Evolutionary conservation across 1,140 invertebrate genomes (phyloP).

Genomic region (Brachionus calyciflorus): DNA sequence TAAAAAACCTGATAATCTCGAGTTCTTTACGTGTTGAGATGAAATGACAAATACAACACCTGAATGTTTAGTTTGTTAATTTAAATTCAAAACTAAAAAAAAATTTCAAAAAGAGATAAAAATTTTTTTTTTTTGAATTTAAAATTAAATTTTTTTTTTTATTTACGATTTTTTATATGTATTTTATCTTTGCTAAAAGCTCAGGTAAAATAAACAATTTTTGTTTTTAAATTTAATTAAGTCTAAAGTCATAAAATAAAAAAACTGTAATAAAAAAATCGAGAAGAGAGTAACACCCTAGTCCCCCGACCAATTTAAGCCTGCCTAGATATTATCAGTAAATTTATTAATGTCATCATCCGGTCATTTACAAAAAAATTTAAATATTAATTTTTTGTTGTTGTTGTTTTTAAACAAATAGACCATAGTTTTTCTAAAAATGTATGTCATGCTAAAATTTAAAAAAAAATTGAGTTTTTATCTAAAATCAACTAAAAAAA

Average conservation of each 20-base stretch:
- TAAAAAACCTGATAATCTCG: too few species aligned
- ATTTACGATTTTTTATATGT: too few species aligned
- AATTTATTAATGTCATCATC: background rate
- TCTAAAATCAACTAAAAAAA: conserved; percentile 38
- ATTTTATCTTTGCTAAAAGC: conserved; percentile 3
- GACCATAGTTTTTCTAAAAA: background rate
- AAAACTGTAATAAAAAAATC: too few species aligned
- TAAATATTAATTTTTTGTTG: too few species aligned
- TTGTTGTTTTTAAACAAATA: background rate
- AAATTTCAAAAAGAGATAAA: background rate
- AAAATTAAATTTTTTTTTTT: too few species aligned
- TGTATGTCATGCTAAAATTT: conserved; percentile 19
- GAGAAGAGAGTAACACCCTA: too few species aligned
- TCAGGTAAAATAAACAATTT: conserved; percentile 45
- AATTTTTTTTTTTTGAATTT: too few species aligned
- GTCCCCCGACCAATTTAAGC: too few species aligned
- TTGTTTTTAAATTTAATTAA: too few species aligned
- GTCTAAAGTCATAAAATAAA: background rate
- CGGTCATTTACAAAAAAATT: too few species aligned
- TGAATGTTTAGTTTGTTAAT: conserved; percentile 21
- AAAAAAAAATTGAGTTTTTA: conserved; percentile 8
- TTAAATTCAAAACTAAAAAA: background rate
- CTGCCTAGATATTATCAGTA: too few species aligned
- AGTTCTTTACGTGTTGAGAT: too few species aligned
- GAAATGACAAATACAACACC: conserved; percentile 3